Evolutionary conservation across 2,888 invertebrate species (phyloP).

Genomic region (Tetranychus truncatus): DNA sequence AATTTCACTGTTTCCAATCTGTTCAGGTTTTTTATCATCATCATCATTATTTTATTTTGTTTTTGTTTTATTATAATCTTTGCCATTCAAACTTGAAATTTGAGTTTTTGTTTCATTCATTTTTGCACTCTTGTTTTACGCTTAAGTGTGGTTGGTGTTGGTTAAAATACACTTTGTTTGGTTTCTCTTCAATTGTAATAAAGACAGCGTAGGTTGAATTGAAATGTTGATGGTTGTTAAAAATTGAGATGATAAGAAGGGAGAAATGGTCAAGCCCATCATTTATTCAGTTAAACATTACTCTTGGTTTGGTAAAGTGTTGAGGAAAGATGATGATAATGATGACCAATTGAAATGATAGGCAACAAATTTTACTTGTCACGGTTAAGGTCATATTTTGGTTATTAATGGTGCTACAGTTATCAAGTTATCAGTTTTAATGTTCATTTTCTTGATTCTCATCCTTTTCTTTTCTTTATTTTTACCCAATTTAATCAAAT

Average conservation of each 20-base stretch:
- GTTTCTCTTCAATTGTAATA: too few relatives aligned
- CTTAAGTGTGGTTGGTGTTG: background rate
- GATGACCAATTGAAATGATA: background rate
- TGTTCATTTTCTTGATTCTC: background rate
- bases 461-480: background rate
- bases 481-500: background rate
- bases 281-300: background rate
- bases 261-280: background rate
- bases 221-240: background rate
- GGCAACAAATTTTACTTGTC: background rate
- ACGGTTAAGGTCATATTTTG: slow-evolving; percentile 1
- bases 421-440: background rate
- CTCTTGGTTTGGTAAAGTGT: background rate
- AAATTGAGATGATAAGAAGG: background rate
- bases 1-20: background rate
- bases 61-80: background rate
- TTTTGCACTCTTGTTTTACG: background rate
- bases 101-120: too few relatives aligned
- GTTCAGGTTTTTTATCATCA: background rate
- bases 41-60: background rate
- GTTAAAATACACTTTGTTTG: too few relatives aligned
- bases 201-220: background rate
- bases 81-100: too few relatives aligned
- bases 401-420: background rate
- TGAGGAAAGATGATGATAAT: background rate